Conservation (phyloP, 2,113 vertebrate species). For the Poeciliopsis retropinna region DNA sequence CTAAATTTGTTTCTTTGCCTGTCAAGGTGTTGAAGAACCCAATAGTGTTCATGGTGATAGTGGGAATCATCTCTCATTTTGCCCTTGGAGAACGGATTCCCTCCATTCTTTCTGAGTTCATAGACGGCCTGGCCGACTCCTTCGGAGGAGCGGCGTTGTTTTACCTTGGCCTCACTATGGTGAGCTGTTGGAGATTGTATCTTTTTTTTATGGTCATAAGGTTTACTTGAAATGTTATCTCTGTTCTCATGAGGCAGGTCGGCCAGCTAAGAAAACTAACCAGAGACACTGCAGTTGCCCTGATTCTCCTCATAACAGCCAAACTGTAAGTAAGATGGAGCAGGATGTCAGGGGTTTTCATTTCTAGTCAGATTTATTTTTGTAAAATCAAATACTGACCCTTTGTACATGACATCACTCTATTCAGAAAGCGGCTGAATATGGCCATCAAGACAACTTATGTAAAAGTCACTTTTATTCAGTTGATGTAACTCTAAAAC, state of each 20-base stretch:
- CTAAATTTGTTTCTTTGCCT: neutral
- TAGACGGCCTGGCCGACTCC: conserved; percentile 92
- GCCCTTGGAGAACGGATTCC: conserved; percentile 90
- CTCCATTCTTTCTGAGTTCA: conserved; percentile 88
- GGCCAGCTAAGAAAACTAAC: conserved; percentile 92
- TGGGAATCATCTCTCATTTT: conserved; percentile 93
- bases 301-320: conserved; percentile 97
- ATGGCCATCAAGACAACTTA: too few species aligned
- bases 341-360: too few species aligned
- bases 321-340: conserved; percentile 89
- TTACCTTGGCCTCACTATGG: conserved; percentile 97
- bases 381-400: neutral
- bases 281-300: conserved; percentile 89
- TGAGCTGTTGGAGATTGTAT: conserved; percentile 42
- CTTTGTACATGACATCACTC: too few species aligned
- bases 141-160: conserved; percentile 96
- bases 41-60: conserved; percentile 95
- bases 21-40: conserved; percentile 90
- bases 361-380: too few species aligned
- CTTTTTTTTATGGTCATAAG: neutral
- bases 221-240: neutral
- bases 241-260: conserved; percentile 52
- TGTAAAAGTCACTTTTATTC: too few species aligned
- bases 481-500: too few species aligned
- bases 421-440: too few species aligned